Evolutionary conservation across 2,888 invertebrate genomes (phyloP).

Genomic region (Callimorpha dominula): DNA sequence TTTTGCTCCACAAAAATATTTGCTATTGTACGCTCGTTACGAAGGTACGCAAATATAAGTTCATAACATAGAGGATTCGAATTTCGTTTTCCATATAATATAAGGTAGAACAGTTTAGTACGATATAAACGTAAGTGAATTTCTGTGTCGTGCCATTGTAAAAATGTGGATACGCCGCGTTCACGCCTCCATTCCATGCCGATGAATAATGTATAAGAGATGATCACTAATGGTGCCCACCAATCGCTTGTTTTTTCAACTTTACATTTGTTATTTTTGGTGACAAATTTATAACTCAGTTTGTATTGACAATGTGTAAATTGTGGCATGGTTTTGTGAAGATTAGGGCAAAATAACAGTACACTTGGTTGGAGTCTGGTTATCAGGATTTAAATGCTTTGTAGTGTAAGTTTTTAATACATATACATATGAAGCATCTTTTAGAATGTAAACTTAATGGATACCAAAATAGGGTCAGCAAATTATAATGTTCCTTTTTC

Average conservation of each 20-base stretch:
- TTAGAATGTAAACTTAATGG: too few species aligned
- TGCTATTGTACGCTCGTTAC: conserved; percentile 29
- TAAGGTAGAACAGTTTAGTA: conserved; percentile 45
- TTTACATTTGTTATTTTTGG: conserved; percentile 31
- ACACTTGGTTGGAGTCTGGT: background rate
- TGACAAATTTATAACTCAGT: conserved; percentile 13
- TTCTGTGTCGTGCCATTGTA: conserved; percentile 60
- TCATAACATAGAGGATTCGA: conserved; percentile 33
- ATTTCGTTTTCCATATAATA: conserved; percentile 32
- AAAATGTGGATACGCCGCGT: conserved; percentile 51
- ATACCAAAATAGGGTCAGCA: too few species aligned
- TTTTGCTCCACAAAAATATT: conserved; percentile 25
- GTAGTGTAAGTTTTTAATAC: background rate
- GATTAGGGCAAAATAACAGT: background rate
- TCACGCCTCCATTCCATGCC: conserved; percentile 24
- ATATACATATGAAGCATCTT: too few species aligned
- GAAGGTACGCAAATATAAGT: conserved; percentile 45
- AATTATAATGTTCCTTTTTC: too few species aligned
- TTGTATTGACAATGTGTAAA: conserved; percentile 17
- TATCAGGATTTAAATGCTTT: background rate
- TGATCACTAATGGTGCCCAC: conserved; percentile 48
- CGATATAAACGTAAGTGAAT: conserved; percentile 62
- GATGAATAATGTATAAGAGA: conserved; percentile 57
- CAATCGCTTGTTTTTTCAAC: conserved; percentile 43
- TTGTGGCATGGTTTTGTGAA: background rate